These are phyloP conservation scores for Phalanger gymnotis DNA, from an alignment of 2,797 vertebrate genomes.

Conservation along the genomic window DNA sequence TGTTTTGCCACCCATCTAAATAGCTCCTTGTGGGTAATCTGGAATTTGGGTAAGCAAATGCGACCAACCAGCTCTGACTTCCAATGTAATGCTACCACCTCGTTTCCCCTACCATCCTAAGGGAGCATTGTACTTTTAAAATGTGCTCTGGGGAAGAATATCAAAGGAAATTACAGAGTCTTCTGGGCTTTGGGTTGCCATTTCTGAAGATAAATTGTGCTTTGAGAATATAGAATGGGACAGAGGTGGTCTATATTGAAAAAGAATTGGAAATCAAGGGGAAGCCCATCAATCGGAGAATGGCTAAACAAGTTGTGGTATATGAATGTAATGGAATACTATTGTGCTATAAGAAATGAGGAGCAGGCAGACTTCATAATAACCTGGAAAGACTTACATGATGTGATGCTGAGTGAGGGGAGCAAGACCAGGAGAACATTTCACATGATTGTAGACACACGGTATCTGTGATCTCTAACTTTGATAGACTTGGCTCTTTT, in stretches of 20 bases:
- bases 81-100: neutral
- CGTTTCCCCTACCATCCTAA: neutral
- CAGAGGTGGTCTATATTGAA: neutral
- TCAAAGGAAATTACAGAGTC: neutral
- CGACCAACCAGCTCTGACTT: neutral
- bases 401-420: too few species aligned
- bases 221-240: neutral
- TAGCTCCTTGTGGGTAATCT: neutral
- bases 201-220: constrained; percentile 20
- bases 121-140: constrained; percentile 1
- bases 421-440: too few species aligned
- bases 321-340: too few species aligned
- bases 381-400: too few species aligned
- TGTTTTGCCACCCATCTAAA: neutral
- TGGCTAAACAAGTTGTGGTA: too few species aligned
- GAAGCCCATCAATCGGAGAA: too few species aligned
- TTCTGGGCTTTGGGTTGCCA: neutral
- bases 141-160: neutral
- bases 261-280: too few species aligned
- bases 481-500: too few species aligned
- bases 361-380: too few species aligned
- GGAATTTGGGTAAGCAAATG: neutral
- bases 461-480: too few species aligned
- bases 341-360: too few species aligned
- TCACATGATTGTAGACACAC: too few species aligned